Evolutionary conservation across 2,797 vertebrate genomes (phyloP).

Genomic region (Cynodonichthys magdalenae): DNA sequence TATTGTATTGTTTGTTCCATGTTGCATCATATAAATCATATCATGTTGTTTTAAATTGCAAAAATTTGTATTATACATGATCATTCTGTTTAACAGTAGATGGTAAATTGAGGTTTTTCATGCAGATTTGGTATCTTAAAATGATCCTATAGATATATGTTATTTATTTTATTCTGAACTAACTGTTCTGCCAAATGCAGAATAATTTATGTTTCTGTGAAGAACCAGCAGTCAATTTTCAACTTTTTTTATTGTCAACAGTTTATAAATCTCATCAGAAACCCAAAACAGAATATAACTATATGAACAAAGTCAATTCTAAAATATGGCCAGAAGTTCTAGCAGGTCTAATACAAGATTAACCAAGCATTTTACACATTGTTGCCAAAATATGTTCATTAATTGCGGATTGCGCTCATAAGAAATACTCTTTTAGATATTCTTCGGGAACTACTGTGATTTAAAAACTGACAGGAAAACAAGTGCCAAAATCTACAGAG

Average conservation of each 20-base stretch:
- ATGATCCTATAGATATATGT: no score
- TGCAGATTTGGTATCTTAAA: no score
- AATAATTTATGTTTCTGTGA: no score
- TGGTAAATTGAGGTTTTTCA: no score
- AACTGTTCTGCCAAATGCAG: no score
- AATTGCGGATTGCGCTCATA: conserved; percentile 17
- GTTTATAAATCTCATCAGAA: conserved; percentile 60
- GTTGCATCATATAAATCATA: no score
- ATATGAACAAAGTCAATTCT: conserved; percentile 37
- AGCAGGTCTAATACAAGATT: conserved; percentile 40
- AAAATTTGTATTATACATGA: no score
- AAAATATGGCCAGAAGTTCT: conserved; percentile 39
- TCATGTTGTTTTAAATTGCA: no score
- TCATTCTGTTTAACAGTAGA: no score
- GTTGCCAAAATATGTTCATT: conserved; percentile 37
- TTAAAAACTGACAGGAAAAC: conserved; percentile 13
- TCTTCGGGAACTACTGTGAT: conserved; percentile 28
- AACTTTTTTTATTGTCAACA: conserved; percentile 59
- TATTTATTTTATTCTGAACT: no score
- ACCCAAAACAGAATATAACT: conserved; percentile 40
- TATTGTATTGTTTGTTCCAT: no score
- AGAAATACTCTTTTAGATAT: conserved; percentile 36
- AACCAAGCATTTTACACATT: conserved; percentile 28
- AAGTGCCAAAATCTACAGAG: conserved; percentile 18
- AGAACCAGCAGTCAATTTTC: no score